These are phyloP conservation scores for Pangasius djambal DNA, from an alignment of 2,797 vertebrate species.

Conservation along the genomic window DNA sequence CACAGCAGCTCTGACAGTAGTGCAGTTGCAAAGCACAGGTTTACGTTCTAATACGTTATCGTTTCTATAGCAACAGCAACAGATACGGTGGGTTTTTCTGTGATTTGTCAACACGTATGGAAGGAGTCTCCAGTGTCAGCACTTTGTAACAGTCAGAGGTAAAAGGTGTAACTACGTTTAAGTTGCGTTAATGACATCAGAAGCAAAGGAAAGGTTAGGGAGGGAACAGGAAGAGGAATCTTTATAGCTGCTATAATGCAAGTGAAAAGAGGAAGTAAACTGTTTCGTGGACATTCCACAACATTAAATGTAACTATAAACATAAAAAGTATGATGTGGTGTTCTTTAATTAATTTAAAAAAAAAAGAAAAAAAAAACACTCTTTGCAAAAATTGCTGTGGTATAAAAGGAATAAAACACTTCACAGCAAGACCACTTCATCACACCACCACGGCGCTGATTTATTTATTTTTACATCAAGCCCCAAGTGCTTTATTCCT, in stretches of 20 bases:
- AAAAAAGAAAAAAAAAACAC: no score
- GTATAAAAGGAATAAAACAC: no score
- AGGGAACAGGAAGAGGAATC: background rate
- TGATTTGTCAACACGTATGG: no score
- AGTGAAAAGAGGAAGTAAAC: background rate
- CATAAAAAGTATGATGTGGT: no score
- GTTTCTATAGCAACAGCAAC: background rate
- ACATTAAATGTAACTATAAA: background rate
- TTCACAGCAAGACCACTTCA: no score
- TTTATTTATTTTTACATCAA: no score
- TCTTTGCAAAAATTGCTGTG: no score
- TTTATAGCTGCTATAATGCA: background rate
- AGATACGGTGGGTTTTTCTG: background rate
- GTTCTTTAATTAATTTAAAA: no score
- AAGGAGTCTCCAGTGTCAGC: background rate
- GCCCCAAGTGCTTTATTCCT: no score
- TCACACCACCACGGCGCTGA: no score
- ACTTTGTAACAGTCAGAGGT: background rate
- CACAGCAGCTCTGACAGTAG: background rate
- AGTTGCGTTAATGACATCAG: no score
- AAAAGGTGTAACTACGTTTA: background rate
- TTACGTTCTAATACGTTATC: background rate
- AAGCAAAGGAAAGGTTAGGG: background rate
- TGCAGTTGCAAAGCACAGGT: background rate
- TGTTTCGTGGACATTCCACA: no score